phyloP scores from a whole-genome alignment of 1,140 invertebrate genomes.

The Zaprionus lachaisei region DNA sequence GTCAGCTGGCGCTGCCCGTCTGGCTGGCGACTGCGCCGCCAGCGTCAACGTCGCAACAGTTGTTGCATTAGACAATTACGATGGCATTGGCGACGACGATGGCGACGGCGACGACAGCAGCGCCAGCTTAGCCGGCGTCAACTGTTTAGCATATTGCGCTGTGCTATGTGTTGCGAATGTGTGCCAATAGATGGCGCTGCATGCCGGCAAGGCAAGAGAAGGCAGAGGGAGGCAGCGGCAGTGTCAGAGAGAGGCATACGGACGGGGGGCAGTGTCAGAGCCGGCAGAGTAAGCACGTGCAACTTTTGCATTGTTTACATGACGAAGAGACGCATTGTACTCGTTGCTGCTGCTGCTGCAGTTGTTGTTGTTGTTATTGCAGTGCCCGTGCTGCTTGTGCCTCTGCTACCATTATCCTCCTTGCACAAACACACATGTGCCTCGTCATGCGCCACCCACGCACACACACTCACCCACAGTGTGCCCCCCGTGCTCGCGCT shows the following conservation, averaged over 20 bases:
- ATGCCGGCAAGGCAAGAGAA: conserved; percentile 48
- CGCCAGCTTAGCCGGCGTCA: conserved; percentile 55
- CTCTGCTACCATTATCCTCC: conserved; percentile 52
- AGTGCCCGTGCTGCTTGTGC: conserved; percentile 36
- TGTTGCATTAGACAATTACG: conserved; percentile 70
- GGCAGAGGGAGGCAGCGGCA: background rate
- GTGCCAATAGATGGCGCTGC: conserved; percentile 79
- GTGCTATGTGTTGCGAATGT: conserved; percentile 58
- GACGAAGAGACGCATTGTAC: conserved; percentile 51
- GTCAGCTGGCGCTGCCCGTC: conserved; percentile 70
- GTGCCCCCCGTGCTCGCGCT: background rate
- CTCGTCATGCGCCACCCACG: conserved; percentile 31
- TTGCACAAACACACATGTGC: conserved; percentile 42
- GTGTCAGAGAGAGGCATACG: background rate
- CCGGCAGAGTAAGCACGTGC: conserved; percentile 60
- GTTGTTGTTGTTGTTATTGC: conserved; percentile 24
- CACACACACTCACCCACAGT: conserved; percentile 12
- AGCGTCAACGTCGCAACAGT: conserved; percentile 58
- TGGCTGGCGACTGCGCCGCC: conserved; percentile 35
- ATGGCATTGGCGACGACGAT: conserved; percentile 22
- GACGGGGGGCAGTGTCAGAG: background rate
- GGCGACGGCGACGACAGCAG: conserved; percentile 24
- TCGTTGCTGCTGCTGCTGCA: conserved; percentile 21
- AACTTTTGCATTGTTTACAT: conserved; percentile 81
- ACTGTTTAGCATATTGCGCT: conserved; percentile 74